Base-by-base conservation (phyloP, 1,140 invertebrate genomes). In the Diorhabda elongata region DNA sequence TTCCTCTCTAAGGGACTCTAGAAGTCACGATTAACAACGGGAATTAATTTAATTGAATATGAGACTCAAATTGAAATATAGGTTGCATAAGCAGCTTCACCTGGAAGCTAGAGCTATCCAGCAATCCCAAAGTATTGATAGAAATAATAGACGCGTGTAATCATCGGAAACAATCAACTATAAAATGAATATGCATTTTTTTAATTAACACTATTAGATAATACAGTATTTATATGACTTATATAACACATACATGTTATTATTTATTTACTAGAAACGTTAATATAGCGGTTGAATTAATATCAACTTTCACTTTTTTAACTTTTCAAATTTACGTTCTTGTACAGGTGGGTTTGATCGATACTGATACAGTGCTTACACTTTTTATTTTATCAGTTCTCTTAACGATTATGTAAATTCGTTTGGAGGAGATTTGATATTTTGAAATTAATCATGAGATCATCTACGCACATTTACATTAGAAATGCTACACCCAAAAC, bases 261-360 rank as follows among this genome's bases (percentile, higher is more conserved):
- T 52, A 52, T 52, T 52, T 52, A 52, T 52, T 52, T 52, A 52
- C 6, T 52, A 52, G 47, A n/a, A 52, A 52, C 47, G 47, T 52
- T 52, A 52, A 52, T 52, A 3, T 52, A 61, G 59, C 59, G 42
- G 59, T 41, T 42, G 59, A 61, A 61, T 43, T 61, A 43, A 61
- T 61, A 43, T 61, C 6, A 43, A 61, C 59, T 61, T 61, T 61
- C 59, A 61, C 59, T 61, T 61, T 61, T 61, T 61, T 43, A 61
- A 61, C 59, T 61, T 61, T 61, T 61, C 26, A 43, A 61, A 43
- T 26, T 52, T 52, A 52, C 47, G 47, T 52, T 52, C 47, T 6
- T 26, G n/a, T 52, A n/a, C 47, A 52, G 47, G 47, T 52, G 47
- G 47, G 47, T 52, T 6, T 9, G 5, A 52, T 9, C 9, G 47